Conservation (phyloP, 2,888 invertebrate genomes). For the Plagodis pulveraria region DNA sequence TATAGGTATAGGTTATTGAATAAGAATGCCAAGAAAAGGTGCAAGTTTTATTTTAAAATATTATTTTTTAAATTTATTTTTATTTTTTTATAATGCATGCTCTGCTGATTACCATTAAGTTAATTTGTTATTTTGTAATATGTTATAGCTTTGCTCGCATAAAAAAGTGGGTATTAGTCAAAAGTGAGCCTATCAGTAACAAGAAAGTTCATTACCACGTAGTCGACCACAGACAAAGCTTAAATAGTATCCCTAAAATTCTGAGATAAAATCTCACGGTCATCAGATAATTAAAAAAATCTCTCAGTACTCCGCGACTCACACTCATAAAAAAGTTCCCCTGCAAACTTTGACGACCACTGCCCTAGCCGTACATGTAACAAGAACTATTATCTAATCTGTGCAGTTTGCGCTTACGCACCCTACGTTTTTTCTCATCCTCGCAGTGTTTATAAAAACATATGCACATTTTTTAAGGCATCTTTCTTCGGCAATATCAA, state of each 20-base stretch:
- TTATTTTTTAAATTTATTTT: too few relatives aligned
- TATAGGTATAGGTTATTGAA: too few relatives aligned
- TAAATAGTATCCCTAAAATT: not conserved
- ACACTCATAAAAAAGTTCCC: not conserved
- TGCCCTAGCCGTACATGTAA: constrained; percentile 28
- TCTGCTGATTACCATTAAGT: too few relatives aligned
- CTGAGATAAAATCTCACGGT: constrained; percentile 8
- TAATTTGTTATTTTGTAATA: too few relatives aligned
- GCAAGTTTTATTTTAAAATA: too few relatives aligned
- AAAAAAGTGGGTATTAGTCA: too few relatives aligned
- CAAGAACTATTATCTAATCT: not conserved
- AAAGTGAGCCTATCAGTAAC: too few relatives aligned
- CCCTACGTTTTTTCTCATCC: constrained; percentile 66
- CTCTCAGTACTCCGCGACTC: not conserved
- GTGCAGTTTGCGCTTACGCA: constrained; percentile 31
- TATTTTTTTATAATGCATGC: too few relatives aligned
- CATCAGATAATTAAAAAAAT: not conserved
- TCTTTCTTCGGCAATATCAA: constrained; percentile 73
- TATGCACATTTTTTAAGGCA: constrained; percentile 83
- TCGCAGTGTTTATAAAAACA: constrained; percentile 77
- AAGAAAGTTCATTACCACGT: too few relatives aligned
- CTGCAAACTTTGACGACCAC: constrained; percentile 52
- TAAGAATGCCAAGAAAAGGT: too few relatives aligned
- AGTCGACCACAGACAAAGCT: not conserved
- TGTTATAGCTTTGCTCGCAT: too few relatives aligned